phyloP scores from a whole-genome alignment of 1,140 invertebrate species.

The Metaphire vulgaris region DNA sequence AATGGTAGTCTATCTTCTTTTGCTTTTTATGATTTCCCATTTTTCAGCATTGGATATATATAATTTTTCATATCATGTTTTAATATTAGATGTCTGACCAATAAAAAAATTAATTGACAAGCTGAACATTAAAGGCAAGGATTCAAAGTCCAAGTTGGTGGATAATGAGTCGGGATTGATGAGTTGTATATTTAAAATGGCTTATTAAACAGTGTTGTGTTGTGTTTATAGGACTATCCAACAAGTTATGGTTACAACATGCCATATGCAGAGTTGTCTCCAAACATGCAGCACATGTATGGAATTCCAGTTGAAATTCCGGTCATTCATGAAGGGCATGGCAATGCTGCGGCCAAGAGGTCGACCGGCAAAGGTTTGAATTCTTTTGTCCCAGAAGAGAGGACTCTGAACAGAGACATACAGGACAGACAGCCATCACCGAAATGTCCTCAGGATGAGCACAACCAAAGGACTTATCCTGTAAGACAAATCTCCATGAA shows the following conservation, averaged over 20 bases:
- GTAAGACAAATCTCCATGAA: not conserved
- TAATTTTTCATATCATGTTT: not conserved
- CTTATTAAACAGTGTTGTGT: not conserved
- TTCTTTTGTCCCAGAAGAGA: not conserved
- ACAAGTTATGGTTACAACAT: not conserved
- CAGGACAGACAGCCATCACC: not conserved
- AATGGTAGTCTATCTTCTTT: too few species aligned
- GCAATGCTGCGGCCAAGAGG: not conserved
- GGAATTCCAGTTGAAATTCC: not conserved
- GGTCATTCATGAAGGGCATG: not conserved
- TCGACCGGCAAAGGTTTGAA: not conserved
- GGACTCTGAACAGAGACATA: not conserved
- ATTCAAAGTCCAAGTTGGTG: not conserved
- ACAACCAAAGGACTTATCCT: not conserved
- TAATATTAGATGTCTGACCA: not conserved
- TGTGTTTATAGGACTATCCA: not conserved
- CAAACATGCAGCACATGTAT: not conserved
- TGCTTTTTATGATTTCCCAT: too few species aligned
- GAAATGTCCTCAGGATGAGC: not conserved
- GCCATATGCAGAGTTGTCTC: not conserved
- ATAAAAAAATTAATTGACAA: too few species aligned
- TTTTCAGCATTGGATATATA: not conserved
- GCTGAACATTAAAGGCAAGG: not conserved
- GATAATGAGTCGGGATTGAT: not conserved
- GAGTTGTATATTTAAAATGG: too few species aligned